These are phyloP conservation scores for Mareca strepera DNA, from an alignment of 2,797 vertebrate genomes.

Conservation along the genomic window DNA sequence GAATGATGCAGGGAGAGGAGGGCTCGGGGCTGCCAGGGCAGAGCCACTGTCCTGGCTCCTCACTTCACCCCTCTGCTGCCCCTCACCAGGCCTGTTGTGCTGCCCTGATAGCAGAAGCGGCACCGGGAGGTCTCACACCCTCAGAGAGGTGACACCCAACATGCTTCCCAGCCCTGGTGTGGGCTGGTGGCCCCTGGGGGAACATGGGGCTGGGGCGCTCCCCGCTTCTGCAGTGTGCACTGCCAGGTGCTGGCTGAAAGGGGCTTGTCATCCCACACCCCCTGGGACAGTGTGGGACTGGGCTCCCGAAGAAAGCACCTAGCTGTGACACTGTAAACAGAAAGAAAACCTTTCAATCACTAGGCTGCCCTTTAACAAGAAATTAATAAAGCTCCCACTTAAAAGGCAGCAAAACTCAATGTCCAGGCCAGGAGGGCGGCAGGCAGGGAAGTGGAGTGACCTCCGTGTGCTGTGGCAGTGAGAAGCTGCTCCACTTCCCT, in stretches of 20 bases:
- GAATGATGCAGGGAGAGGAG: not conserved
- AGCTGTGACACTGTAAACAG: not conserved
- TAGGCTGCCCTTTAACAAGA: not conserved
- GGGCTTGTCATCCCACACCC: not conserved
- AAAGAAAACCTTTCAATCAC: not conserved
- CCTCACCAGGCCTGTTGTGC: not conserved
- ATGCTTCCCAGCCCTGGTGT: not conserved
- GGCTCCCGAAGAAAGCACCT: not conserved
- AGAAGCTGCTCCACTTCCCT: not conserved
- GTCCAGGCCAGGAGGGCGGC: not conserved
- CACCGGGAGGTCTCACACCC: not conserved
- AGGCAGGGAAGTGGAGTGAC: not conserved
- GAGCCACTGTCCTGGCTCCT: not conserved
- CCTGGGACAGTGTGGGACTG: not conserved
- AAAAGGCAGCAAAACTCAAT: not conserved
- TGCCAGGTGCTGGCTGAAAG: not conserved
- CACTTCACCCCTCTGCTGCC: fast-evolving
- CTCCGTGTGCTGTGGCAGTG: not conserved
- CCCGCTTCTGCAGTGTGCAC: fast-evolving
- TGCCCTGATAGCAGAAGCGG: fast-evolving
- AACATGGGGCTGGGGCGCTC: not conserved
- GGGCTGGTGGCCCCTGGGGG: not conserved
- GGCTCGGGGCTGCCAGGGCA: not conserved
- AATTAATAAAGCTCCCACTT: not conserved
- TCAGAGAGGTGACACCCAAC: not conserved